A percentile compares a stretch with the other conserved stretches of the same genome.
phyloP scores from a whole-genome alignment of 2,113 vertebrate species.

The Sylvietta virens region DNA sequence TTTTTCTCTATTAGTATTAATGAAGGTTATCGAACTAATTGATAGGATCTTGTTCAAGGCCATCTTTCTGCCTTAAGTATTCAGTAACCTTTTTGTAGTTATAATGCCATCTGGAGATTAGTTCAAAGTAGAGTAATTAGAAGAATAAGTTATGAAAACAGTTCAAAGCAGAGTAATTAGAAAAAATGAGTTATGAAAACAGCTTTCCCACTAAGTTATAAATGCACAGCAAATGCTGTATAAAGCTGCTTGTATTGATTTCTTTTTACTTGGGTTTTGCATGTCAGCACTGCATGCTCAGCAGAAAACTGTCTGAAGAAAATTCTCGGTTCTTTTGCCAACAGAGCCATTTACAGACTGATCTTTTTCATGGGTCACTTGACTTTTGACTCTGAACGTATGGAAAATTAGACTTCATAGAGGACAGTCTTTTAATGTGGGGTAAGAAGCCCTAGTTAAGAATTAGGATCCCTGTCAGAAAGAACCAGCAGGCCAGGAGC shows the following conservation, averaged over 20 bases:
- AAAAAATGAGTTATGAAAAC: slow-evolving; percentile 44
- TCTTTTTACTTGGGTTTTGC: not conserved
- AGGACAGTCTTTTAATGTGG: not conserved
- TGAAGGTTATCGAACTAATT: not conserved
- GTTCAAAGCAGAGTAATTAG: slow-evolving; percentile 37
- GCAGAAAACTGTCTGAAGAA: slow-evolving; percentile 9
- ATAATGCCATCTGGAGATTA: slow-evolving; percentile 25
- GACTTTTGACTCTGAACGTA: not conserved
- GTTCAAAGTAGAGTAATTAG: slow-evolving; percentile 42
- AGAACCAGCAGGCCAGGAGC: not conserved
- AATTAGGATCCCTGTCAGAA: not conserved
- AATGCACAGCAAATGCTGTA: not conserved
- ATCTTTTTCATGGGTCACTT: not conserved
- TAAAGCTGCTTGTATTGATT: slow-evolving; percentile 26
- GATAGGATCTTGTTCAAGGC: slow-evolving; percentile 7
- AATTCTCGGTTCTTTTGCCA: slow-evolving; percentile 15
- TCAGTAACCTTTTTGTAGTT: slow-evolving; percentile 12
- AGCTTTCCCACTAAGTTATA: not conserved
- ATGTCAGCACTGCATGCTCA: slow-evolving; percentile 11
- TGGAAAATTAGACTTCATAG: not conserved
- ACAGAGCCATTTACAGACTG: slow-evolving; percentile 22
- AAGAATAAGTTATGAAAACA: slow-evolving; percentile 42
- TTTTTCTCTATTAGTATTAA: slow-evolving; percentile 15
- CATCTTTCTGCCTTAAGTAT: slow-evolving; percentile 10
- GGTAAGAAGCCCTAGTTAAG: not conserved